phyloP scores from a whole-genome alignment of 2,888 invertebrate species.

The Eristalis intricaria region DNA sequence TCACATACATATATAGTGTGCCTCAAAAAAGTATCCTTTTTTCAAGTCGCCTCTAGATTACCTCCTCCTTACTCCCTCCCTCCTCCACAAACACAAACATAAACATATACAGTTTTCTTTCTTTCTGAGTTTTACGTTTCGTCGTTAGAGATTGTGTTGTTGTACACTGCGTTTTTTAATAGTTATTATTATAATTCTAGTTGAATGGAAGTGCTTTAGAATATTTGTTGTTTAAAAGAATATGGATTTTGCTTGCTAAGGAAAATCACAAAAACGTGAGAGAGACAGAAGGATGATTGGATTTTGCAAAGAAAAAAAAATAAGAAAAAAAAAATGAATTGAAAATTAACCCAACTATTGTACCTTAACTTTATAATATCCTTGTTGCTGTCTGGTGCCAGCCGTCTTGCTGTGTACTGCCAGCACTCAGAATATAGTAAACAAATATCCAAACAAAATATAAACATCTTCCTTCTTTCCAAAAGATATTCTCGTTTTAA shows the following conservation, averaged over 20 bases:
- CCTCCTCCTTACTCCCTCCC: neutral
- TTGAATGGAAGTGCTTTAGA: constrained; percentile 67
- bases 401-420: constrained; percentile 65
- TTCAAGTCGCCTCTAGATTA: neutral
- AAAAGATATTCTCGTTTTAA: constrained; percentile 58
- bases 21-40: constrained; percentile 41
- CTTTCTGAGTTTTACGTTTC: constrained; percentile 41
- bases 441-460: constrained; percentile 35
- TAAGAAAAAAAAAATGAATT: constrained; percentile 30
- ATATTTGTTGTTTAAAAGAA: constrained; percentile 57
- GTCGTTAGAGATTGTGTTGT: constrained; percentile 50
- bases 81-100: constrained; percentile 19
- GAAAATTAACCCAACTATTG: constrained; percentile 70
- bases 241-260: constrained; percentile 39
- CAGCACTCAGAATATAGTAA: constrained; percentile 19
- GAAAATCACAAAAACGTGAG: neutral
- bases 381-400: constrained; percentile 50
- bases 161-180: constrained; percentile 49
- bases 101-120: constrained; percentile 35
- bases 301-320: constrained; percentile 10
- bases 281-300: constrained; percentile 52
- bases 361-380: constrained; percentile 70
- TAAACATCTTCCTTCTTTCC: constrained; percentile 58
- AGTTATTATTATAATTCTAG: constrained; percentile 44
- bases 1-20: constrained; percentile 59